Percentiles rank a stretch among this genome's conserved stretches.
Conservation (phyloP, 2,113 vertebrate genomes). For the Vicugna pacos region DNA sequence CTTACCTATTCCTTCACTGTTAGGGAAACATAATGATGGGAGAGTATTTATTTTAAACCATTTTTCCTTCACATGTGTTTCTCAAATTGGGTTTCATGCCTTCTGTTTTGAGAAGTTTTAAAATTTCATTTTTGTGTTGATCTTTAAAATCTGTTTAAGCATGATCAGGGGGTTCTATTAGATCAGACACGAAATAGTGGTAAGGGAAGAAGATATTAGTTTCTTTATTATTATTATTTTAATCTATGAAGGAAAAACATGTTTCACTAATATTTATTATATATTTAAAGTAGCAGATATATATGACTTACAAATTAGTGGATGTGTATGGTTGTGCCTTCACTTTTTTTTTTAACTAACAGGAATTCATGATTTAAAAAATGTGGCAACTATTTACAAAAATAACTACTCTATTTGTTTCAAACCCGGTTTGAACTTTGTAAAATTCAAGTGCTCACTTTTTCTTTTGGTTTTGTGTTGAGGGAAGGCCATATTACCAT, state of each 20-base stretch:
- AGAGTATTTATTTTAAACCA: not conserved
- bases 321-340: not conserved
- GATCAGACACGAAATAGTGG: not conserved
- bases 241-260: not conserved
- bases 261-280: not conserved
- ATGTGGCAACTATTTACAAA: not conserved
- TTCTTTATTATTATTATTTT: not conserved
- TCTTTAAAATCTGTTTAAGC: not conserved
- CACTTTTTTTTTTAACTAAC: not conserved
- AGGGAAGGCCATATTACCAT: slow-evolving; percentile 7
- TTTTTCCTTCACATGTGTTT: not conserved
- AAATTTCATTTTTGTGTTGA: slow-evolving; percentile 51
- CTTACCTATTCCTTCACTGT: not conserved
- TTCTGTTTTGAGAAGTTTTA: slow-evolving; percentile 20
- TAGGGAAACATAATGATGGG: not conserved
- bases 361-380: not conserved
- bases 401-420: not conserved
- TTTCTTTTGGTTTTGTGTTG: not conserved
- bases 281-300: not conserved
- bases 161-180: not conserved
- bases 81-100: not conserved
- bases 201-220: not conserved
- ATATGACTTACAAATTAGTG: not conserved
- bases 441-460: not conserved
- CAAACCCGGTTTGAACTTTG: not conserved